Evolutionary conservation across 2,113 vertebrate genomes (phyloP), one percentile per base, ranked within the genome.

Genomic region (Reinhardtius hippoglossoides): DNA sequence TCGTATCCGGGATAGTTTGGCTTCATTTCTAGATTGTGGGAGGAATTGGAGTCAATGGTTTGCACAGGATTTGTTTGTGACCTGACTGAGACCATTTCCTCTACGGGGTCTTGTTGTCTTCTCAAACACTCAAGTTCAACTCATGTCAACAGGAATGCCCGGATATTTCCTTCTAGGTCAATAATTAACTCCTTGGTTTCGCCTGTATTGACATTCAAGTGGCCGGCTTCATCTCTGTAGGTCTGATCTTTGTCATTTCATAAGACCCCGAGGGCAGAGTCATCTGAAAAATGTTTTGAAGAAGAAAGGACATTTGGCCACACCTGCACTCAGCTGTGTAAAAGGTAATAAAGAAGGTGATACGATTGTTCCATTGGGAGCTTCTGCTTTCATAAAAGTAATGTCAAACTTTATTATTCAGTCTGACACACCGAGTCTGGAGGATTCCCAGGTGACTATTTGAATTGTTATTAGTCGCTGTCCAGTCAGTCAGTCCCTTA

Each of bases 391-490:
- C 83, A 85, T 87, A 86, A 88, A 84, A 87, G 70, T 87, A 66
- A 82, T 67, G 82, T 83, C 82, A 82, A 73, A 70, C 83, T 89
- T 89, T 84, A 89, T 87, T 81, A 89, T 89, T 83, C 81, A 63
- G 60, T 55, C 76, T 73, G 74, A 87, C 66, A 76, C 40, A 73
- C 52, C 2, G 67, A 67, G 13, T 70, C 42, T 6, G 40, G 52
- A 72, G 26, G 62, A 68, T 68, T 81, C 85, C 73, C 80, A 1
- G 59, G 63, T 57, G 74, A 80, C 64, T 64, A 60, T 80, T 76
- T 71, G 20, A 63, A 55, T 26, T 18, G 66, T 69, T 78, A 76
- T 84, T 76, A 75, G 64, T 82, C 80, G 59, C 7, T 42, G 78
- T 78, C 61, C 62, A 9, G 5, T 50, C 44, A 20, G 48, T 40